Percentiles rank a stretch among this genome's conserved stretches.
These are phyloP conservation scores for Antheraea mylitta DNA, from an alignment of 1,140 invertebrate species.

Conservation along the genomic window DNA sequence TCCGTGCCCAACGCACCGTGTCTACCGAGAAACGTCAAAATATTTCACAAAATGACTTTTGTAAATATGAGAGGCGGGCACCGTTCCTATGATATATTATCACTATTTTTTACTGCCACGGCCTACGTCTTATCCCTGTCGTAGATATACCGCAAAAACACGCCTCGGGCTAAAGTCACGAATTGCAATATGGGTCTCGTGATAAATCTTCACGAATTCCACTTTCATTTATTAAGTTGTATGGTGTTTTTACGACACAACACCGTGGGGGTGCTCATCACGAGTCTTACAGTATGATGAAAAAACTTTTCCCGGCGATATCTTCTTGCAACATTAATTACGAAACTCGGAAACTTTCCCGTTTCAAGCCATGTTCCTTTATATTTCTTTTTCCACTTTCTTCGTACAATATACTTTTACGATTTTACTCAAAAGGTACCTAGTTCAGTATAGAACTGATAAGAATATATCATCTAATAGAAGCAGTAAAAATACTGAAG, in stretches of 20 bases:
- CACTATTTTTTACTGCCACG: constrained; percentile 57
- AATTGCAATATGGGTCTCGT: constrained; percentile 60
- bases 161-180: constrained; percentile 44
- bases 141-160: constrained; percentile 41
- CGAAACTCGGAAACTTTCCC: constrained; percentile 54
- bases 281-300: constrained; percentile 54
- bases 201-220: constrained; percentile 74
- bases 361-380: constrained; percentile 33
- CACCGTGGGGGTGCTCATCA: constrained; percentile 67
- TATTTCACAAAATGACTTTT: constrained; percentile 58
- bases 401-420: constrained; percentile 53
- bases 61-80: constrained; percentile 51
- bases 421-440: constrained; percentile 42
- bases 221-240: constrained; percentile 77
- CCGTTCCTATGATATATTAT: constrained; percentile 51
- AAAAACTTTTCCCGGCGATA: constrained; percentile 70
- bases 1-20: constrained; percentile 32
- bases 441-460: constrained; percentile 51
- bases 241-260: constrained; percentile 69
- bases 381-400: constrained; percentile 49
- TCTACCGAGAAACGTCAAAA: constrained; percentile 74
- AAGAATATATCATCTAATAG: constrained; percentile 59
- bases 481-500: constrained; percentile 62
- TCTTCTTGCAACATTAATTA: constrained; percentile 74
- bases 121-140: constrained; percentile 31